Base-by-base conservation (phyloP, 2,113 vertebrate genomes). In the Pseudorasbora parva region DNA sequence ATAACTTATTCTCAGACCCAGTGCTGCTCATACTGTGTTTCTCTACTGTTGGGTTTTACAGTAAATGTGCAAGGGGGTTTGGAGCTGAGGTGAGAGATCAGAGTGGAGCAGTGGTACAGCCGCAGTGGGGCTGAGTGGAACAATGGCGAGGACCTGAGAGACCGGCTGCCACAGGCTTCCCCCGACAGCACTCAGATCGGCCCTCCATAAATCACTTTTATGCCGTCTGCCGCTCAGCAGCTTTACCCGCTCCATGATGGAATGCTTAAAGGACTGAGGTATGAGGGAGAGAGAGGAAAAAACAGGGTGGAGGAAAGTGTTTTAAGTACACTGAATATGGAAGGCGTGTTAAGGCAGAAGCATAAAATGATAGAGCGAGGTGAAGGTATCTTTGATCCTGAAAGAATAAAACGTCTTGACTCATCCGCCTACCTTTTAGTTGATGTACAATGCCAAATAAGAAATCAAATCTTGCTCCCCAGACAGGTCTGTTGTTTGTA, bases 151-250 rank as follows among this genome's bases (percentile, higher is more conserved):
- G 87, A 91, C 88, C 92, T 92, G 86, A 90, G 87, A 90, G 90
- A 84, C 89, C 81, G 77, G 78, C 90, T 84, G 90, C 92, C 91
- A 89, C 88, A 87, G 91, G 90, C 91, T 93, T 91, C 82, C 91
- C 91, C 91, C 89, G 77, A 88, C 87, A 89, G 83, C 88, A 89
- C 83, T 87, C 87, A 90, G 90, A 90, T 47, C 88, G 88, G 86
- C 89, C 92, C 91, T 91, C 92, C 89, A 94, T 93, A 93, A 93
- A 93, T 95, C 93, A 93, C 90, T 92, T 93, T 93, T 92, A 92
- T 91, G 91, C 90, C 81, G 88, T 71, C 86, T 69, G 90, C 91
- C 86, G 81, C 92, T 93, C 89, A 91, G 89, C 91, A 89, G 89
- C 92, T 91, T 92, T 90, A 91, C 89, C 92, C 89, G 89, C 91